Conservation (phyloP, 2,797 vertebrate genomes). For the Sorex maritimensis region DNA sequence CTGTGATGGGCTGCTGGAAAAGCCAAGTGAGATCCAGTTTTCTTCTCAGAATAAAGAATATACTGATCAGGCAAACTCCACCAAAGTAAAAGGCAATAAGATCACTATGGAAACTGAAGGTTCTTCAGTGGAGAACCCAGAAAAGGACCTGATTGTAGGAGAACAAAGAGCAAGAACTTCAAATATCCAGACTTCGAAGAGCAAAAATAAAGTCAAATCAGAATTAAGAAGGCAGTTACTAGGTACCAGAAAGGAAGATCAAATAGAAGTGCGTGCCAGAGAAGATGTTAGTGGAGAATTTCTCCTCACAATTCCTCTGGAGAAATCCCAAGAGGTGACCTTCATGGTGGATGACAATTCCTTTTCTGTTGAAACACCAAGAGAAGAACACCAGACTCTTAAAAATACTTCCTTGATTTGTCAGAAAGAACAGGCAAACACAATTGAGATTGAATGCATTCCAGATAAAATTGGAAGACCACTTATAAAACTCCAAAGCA, state of each 20-base stretch:
- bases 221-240: conserved; percentile 69
- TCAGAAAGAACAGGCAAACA: conserved; percentile 56
- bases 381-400: conserved; percentile 51
- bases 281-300: conserved; percentile 10
- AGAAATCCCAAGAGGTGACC: conserved; percentile 60
- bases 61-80: not conserved
- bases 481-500: conserved; percentile 63
- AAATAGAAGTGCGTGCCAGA: conserved; percentile 7
- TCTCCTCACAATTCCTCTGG: conserved; percentile 32
- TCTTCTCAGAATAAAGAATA: conserved; percentile 69
- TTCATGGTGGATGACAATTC: conserved; percentile 4
- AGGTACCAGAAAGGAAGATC: conserved; percentile 36
- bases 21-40: conserved; percentile 66
- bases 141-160: conserved; percentile 41
- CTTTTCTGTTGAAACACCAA: conserved; percentile 37
- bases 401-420: conserved; percentile 28
- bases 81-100: conserved; percentile 77
- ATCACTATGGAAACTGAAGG: conserved; percentile 48
- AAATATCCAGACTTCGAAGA: not conserved
- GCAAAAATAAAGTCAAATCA: conserved; percentile 59
- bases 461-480: conserved; percentile 60
- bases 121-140: conserved; percentile 48
- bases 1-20: conserved; percentile 59
- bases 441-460: conserved; percentile 30
- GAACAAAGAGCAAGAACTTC: conserved; percentile 57